Evolutionary conservation across 2,113 vertebrate species (phyloP).

Genomic region (Nibea coibor): DNA sequence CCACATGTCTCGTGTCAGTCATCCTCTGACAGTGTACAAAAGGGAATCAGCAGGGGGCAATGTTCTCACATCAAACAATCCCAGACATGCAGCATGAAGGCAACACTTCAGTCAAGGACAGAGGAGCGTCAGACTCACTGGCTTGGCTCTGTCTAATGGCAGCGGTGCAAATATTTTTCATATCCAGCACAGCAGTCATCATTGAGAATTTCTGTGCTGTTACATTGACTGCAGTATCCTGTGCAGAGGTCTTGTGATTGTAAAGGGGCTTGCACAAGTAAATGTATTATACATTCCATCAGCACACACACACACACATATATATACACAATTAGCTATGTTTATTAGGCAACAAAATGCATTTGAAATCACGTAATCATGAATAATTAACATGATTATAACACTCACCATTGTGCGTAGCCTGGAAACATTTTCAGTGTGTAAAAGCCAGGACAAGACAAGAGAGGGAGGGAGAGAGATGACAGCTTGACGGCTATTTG

Average conservation of each 20-base stretch:
- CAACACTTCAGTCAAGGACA: conserved; percentile 61
- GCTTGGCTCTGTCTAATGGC: conserved; percentile 42
- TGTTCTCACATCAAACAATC: conserved; percentile 79
- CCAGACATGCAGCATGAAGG: conserved; percentile 39
- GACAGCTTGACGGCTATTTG: conserved; percentile 30
- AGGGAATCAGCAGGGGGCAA: conserved; percentile 83
- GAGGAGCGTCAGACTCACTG: conserved; percentile 50
- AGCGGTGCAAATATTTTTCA: conserved; percentile 56
- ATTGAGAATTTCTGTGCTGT: conserved; percentile 36
- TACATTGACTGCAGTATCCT: conserved; percentile 37
- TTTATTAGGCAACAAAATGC: conserved; percentile 58
- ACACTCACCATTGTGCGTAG: conserved; percentile 37
- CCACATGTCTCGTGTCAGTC: conserved; percentile 60
- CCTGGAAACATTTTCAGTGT: conserved; percentile 43
- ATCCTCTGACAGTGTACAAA: conserved; percentile 38
- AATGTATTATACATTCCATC: conserved; percentile 60
- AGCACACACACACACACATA: neutral
- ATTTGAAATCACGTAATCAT: conserved; percentile 66
- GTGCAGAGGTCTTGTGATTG: conserved; percentile 22
- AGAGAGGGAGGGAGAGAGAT: neutral
- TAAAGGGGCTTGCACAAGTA: conserved; percentile 32
- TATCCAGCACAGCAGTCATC: conserved; percentile 43
- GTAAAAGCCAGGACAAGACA: conserved; percentile 30
- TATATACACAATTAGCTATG: conserved; percentile 27
- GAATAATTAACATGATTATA: conserved; percentile 60